Evolutionary conservation across 2,797 vertebrate species (phyloP), one percentile per base, ranked within the genome.

Genomic region (Paratrypauchen microcephalus): DNA sequence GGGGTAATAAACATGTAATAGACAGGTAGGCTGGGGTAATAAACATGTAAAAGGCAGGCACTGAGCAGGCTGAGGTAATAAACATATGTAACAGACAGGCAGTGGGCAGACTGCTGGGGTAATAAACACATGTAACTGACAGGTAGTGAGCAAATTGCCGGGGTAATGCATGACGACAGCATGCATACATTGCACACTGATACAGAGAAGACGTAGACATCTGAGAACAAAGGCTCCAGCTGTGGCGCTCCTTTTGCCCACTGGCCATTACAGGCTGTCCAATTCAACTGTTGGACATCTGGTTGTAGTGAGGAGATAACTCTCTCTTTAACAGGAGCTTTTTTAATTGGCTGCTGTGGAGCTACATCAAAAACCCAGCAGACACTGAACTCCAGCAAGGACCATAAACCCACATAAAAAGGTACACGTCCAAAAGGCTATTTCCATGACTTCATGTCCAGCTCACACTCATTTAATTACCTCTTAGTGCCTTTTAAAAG

Each of bases 201-300:
- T 71, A 71, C 4, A 55, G 8, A 61, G 65, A 71, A 78, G 72
- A 71, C 62, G 21, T 68, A 83, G 65, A 45, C 32, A n/a, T 70
- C 69, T 55, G 56, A 64, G 68, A 79, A 72, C 73, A 70, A 69
- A 80, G 26, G 77, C 75, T 89, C 77, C 83, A 87, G 87, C 83
- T 89, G 87, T 76, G 69, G 68, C 83, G 54, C 73, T 82, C 72
- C 52, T 83, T 82, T 72, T 80, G 76, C 75, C 85, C 85, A 77
- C 74, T 84, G 83, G 86, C 78, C 69, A 82, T 81, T 88, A 81
- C 74, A 74, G 83, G 80, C 74, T 74, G 76, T 85, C 82, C 88
- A 68, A 88, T 72, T 81, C 87, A 86, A 86, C 84, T 83, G 75
- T 87, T 90, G 86, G 88, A 91, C 89, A 90, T 90, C 88, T 90